Evolutionary conservation across 2,113 vertebrate species (phyloP), one percentile per base, ranked within the genome.

Genomic region (pig (Sus scrofa)): DNA sequence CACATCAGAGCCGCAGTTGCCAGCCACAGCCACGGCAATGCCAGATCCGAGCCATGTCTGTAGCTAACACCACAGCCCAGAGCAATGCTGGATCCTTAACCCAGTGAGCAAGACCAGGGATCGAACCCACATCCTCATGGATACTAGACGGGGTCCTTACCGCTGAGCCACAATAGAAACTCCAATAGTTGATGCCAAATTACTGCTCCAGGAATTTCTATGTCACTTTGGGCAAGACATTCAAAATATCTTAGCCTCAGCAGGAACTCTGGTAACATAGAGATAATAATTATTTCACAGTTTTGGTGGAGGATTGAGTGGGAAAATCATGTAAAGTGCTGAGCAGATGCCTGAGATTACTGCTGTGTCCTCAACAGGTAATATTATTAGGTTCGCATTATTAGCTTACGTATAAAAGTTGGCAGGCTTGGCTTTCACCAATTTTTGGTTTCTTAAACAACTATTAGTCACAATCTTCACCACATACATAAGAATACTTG

Each of bases 361-460:
- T 54, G 83, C 18, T 67, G 7, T 16, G 37, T 89, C 20, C 44
- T 96, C 15, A 56, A 52, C 50, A 81, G 54, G 44, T 89, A 65
- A 50, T 82, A 86, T 52, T 85, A 67, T 54, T 82, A 95, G 58
- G 6, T 20, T 77, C 67, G 62, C 10, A 50, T 67, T 86, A 94
- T 73, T 84, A 39, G 13, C 92, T 56, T 77, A 52, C 6, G 18
- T 74, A 58, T 44, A 78, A 82, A 68, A 94, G 54, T 58, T 74
- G 52, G 78, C 37, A 63, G 50, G 16, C 20, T 75, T 67, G 68
- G 26, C 44, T 91, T 86, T 96, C 24, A 81, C 22, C 58, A 86
- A 12, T 54, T 67, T 27, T 56, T 86, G 56, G 73, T 86, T 96
- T 91, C 67, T 81, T 70, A 94, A 94, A 86, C 37, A 68, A 75